These are phyloP conservation scores for Ophonus ardosiacus DNA, from an alignment of 2,888 invertebrate species.

Conservation along the genomic window DNA sequence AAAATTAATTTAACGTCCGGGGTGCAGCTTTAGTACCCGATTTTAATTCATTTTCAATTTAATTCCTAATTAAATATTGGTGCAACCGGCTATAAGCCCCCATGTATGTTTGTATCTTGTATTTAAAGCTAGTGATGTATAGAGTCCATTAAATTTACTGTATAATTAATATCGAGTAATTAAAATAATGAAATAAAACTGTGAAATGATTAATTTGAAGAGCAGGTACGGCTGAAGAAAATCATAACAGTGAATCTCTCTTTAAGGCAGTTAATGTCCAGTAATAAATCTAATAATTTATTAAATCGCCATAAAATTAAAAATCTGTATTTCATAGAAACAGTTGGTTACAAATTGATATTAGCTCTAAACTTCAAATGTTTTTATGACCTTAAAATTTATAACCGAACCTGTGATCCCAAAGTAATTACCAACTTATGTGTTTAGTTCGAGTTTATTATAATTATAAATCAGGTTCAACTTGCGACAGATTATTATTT, in stretches of 20 bases:
- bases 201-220: neutral
- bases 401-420: conserved; percentile 43
- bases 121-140: no score
- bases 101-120: no score
- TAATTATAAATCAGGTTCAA: conserved; percentile 61
- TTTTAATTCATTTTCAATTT: no score
- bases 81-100: no score
- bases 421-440: conserved; percentile 45
- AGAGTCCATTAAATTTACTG: no score
- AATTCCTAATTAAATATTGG: no score
- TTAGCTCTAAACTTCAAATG: conserved; percentile 61
- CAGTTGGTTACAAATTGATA: conserved; percentile 62
- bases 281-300: conserved; percentile 63
- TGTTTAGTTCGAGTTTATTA: conserved; percentile 53
- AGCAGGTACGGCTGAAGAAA: conserved; percentile 1
- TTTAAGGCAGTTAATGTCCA: conserved; percentile 44
- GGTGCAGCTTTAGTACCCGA: no score
- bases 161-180: no score
- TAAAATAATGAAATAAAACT: neutral
- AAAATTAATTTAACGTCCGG: no score
- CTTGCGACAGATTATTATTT: conserved; percentile 61
- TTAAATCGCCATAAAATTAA: conserved; percentile 61
- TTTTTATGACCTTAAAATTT: conserved; percentile 55
- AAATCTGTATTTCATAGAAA: conserved; percentile 59
- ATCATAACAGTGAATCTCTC: conserved; percentile 32